phyloP scores from a whole-genome alignment of 2,113 vertebrate genomes.

The Lucifuga dentata region DNA sequence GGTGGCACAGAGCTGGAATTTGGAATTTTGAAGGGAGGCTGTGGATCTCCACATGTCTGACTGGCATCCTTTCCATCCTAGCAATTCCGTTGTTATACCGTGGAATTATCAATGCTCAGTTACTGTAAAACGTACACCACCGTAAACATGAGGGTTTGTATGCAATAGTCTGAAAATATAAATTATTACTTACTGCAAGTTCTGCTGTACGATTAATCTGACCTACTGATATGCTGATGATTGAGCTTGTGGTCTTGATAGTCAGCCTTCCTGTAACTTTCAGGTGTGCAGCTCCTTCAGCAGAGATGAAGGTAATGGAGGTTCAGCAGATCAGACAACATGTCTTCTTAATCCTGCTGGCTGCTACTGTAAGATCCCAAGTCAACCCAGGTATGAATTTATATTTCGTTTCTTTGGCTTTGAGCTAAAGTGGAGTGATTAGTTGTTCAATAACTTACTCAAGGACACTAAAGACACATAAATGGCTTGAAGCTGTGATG shows the following conservation, averaged over 20 bases:
- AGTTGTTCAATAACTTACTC: neutral
- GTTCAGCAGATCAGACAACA: conserved; percentile 37
- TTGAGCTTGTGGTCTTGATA: too few species aligned
- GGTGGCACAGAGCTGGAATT: conserved; percentile 12
- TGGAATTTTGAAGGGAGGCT: conserved; percentile 37
- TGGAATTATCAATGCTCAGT: too few species aligned
- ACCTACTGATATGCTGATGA: neutral
- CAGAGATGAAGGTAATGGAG: conserved; percentile 49
- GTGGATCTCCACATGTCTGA: neutral
- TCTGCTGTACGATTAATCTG: neutral
- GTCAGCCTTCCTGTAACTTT: conserved; percentile 3
- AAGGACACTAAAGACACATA: too few species aligned
- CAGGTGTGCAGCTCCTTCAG: conserved; percentile 39
- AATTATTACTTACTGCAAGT: neutral
- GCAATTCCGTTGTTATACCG: too few species aligned
- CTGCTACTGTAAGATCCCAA: conserved; percentile 56
- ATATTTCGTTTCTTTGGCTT: neutral
- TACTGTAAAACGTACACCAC: too few species aligned
- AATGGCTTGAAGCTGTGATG: too few species aligned
- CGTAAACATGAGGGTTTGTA: too few species aligned
- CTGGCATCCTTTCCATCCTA: too few species aligned
- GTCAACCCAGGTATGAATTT: conserved; percentile 77
- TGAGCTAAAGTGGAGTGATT: neutral
- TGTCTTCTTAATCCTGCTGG: conserved; percentile 57
- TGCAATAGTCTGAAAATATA: neutral